Percentiles rank a stretch among this genome's conserved stretches.
phyloP scores from a whole-genome alignment of 2,797 vertebrate genomes.

The Astyanax mexicanus region DNA sequence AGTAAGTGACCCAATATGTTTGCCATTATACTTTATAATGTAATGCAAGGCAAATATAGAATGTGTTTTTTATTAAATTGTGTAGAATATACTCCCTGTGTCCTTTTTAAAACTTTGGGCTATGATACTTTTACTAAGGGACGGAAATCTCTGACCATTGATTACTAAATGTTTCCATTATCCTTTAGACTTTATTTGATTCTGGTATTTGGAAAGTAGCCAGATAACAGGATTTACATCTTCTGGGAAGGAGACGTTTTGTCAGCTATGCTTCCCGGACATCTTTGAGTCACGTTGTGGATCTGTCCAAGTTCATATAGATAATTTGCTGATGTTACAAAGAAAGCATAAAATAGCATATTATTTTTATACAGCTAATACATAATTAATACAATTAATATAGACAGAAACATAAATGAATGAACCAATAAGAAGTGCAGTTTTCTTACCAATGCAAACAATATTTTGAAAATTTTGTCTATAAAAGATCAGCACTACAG shows the following conservation, averaged over 20 bases:
- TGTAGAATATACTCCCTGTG: too few species aligned
- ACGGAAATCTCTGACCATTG: too few species aligned
- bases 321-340: not conserved
- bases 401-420: not conserved
- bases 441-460: not conserved
- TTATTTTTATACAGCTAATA: not conserved
- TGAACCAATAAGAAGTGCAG: not conserved
- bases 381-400: too few species aligned
- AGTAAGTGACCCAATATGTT: too few species aligned
- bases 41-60: too few species aligned
- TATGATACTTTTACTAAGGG: too few species aligned
- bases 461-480: not conserved
- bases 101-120: too few species aligned
- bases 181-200: not conserved
- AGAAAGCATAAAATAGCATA: too few species aligned
- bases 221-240: slow-evolving; percentile 63
- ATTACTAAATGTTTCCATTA: not conserved
- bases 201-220: slow-evolving; percentile 9
- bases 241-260: slow-evolving; percentile 37
- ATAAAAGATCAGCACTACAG: not conserved
- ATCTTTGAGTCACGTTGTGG: slow-evolving; percentile 67
- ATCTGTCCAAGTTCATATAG: slow-evolving; percentile 3
- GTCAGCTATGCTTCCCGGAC: slow-evolving; percentile 55
- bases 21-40: too few species aligned
- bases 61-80: too few species aligned